Percentiles rank a stretch among this genome's conserved stretches.
Conservation (phyloP, 2,888 invertebrate species). For the Alloplasta piceator region DNA sequence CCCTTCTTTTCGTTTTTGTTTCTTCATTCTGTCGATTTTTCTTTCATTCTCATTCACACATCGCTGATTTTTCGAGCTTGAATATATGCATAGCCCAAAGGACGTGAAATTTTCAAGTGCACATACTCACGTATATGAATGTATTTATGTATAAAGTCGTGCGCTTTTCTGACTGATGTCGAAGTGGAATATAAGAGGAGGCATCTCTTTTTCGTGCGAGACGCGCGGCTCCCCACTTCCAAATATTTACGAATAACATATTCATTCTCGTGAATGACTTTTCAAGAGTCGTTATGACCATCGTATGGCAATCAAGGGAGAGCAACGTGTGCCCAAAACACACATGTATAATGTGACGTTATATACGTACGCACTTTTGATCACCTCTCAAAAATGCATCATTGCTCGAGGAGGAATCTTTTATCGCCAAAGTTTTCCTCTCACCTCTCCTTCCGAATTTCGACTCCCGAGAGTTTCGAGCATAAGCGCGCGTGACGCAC, state of each 20-base stretch:
- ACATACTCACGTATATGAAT: constrained; percentile 1
- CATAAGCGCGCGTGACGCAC: constrained; percentile 26
- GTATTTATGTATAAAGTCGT: neutral
- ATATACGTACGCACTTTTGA: constrained; percentile 14
- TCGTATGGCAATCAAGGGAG: neutral
- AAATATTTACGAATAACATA: constrained; percentile 63
- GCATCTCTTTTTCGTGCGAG: constrained; percentile 8
- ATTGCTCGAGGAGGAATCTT: constrained; percentile 26
- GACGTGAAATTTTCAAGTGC: constrained; percentile 41
- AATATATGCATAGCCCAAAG: neutral
- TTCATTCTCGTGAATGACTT: constrained; percentile 48
- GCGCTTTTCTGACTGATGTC: constrained; percentile 17
- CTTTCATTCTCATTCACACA: constrained; percentile 35
- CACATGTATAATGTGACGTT: constrained; percentile 15
- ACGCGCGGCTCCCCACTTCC: constrained; percentile 27
- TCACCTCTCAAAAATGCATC: constrained; percentile 8
- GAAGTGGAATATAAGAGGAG: constrained; percentile 21
- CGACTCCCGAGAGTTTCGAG: constrained; percentile 36
- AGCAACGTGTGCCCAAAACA: neutral
- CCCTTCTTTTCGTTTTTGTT: constrained; percentile 6
- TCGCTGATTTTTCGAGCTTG: constrained; percentile 1
- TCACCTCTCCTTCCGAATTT: neutral
- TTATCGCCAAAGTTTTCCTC: constrained; percentile 14
- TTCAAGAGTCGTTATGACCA: constrained; percentile 30
- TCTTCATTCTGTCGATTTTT: constrained; percentile 15